These are phyloP conservation scores for Xanthia icteritia DNA, from an alignment of 2,888 invertebrate species.

Conservation along the genomic window DNA sequence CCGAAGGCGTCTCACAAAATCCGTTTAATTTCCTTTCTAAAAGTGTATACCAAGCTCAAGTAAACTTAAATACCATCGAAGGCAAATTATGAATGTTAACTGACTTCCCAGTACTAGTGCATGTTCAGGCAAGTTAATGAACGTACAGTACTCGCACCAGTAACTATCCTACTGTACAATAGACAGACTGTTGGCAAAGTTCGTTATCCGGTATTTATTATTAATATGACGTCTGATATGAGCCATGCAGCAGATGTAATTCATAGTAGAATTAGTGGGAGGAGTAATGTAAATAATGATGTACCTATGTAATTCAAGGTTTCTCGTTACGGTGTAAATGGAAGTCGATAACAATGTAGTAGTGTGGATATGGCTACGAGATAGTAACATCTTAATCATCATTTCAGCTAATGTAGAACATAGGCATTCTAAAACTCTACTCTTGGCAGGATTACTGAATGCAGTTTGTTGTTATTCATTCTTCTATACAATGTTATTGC, in stretches of 20 bases:
- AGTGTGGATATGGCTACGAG: neutral
- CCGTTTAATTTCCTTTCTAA: neutral
- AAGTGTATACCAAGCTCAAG: slow-evolving; percentile 19
- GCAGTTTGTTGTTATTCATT: neutral
- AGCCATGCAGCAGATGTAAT: slow-evolving; percentile 53
- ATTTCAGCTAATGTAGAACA: neutral
- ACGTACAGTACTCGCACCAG: slow-evolving; percentile 29
- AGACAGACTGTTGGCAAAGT: slow-evolving; percentile 53
- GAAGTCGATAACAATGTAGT: neutral
- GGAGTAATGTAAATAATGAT: slow-evolving; percentile 47
- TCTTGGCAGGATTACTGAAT: neutral
- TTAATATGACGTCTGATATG: slow-evolving; percentile 56
- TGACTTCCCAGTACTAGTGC: slow-evolving; percentile 41
- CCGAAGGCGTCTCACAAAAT: neutral
- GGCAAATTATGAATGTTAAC: slow-evolving; percentile 41
- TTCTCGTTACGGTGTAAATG: slow-evolving; percentile 24
- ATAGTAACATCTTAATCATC: neutral
- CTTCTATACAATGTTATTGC: neutral
- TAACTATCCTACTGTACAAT: slow-evolving; percentile 38
- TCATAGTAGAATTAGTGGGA: slow-evolving; percentile 47
- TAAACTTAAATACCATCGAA: slow-evolving; percentile 1
- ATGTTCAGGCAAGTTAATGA: slow-evolving; percentile 31
- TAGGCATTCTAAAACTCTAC: neutral
- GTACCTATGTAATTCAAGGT: slow-evolving; percentile 45
- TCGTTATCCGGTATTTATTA: slow-evolving; percentile 62